Evolutionary conservation across 2,888 invertebrate genomes (phyloP).

Genomic region (Acanthosoma haemorrhoidale): DNA sequence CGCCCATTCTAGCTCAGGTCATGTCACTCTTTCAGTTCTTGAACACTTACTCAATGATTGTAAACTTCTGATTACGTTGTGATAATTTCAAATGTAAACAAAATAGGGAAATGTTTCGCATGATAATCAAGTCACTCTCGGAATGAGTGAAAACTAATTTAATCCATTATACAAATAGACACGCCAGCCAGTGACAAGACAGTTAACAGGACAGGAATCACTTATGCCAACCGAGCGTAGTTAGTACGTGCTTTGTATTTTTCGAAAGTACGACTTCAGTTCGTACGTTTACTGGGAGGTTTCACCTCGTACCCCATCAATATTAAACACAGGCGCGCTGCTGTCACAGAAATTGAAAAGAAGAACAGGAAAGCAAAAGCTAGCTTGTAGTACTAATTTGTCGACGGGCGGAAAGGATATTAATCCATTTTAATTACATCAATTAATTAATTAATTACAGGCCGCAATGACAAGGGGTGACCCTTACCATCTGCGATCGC

Average conservation of each 20-base stretch:
- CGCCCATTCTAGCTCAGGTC: too few relatives aligned
- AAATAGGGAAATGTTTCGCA: too few relatives aligned
- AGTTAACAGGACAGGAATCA: background rate
- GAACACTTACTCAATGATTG: too few relatives aligned
- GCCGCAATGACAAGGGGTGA: too few relatives aligned
- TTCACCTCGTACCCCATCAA: background rate
- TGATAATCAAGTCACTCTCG: too few relatives aligned
- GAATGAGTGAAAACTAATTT: background rate
- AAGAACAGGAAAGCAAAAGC: background rate
- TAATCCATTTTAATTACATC: too few relatives aligned
- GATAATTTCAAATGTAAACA: too few relatives aligned
- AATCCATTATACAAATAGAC: background rate
- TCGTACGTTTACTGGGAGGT: background rate
- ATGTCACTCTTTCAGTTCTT: too few relatives aligned
- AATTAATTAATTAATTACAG: too few relatives aligned
- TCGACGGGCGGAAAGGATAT: background rate
- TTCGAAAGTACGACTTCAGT: background rate
- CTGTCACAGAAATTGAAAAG: background rate
- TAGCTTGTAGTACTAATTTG: background rate
- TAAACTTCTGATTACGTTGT: too few relatives aligned
- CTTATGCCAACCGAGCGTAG: background rate
- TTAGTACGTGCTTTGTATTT: background rate
- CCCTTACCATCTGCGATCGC: too few relatives aligned
- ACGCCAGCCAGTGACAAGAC: background rate
- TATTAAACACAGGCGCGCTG: background rate